Conservation (phyloP, 1,140 invertebrate species). For the Caenorhabditis latens region DNA sequence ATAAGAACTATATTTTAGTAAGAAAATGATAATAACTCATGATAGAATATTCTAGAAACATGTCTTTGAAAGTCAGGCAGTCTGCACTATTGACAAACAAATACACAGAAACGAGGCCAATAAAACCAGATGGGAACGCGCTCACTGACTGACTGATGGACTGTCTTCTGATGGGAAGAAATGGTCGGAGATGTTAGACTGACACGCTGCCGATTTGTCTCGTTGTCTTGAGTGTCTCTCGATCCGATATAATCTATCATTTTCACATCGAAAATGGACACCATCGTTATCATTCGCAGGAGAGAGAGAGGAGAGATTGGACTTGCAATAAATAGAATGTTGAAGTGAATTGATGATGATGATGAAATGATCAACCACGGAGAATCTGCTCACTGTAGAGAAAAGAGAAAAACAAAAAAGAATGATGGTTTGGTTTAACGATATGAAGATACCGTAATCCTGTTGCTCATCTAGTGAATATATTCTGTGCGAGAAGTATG, state of each 20-base stretch:
- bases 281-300: slow-evolving; percentile 15
- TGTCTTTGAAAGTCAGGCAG: no score
- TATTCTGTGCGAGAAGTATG: no score
- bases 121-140: background rate
- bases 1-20: no score
- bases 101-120: background rate
- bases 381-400: background rate
- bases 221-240: background rate
- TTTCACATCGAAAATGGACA: background rate
- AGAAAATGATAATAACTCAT: no score
- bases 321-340: slow-evolving; percentile 41
- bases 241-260: background rate
- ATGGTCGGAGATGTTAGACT: slow-evolving; percentile 35
- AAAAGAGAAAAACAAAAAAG: no score
- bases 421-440: no score
- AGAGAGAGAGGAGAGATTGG: background rate
- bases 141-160: background rate
- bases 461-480: no score
- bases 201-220: slow-evolving; percentile 32
- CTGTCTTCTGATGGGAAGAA: background rate
- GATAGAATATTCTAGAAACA: no score
- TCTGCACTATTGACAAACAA: background rate
- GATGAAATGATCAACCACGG: background rate
- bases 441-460: no score
- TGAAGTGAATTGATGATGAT: background rate